A percentile compares a stretch with the other conserved stretches of the same genome.
These are phyloP conservation scores for Tragelaphus strepsiceros DNA, from an alignment of 2,113 vertebrate genomes.

Conservation along the genomic window DNA sequence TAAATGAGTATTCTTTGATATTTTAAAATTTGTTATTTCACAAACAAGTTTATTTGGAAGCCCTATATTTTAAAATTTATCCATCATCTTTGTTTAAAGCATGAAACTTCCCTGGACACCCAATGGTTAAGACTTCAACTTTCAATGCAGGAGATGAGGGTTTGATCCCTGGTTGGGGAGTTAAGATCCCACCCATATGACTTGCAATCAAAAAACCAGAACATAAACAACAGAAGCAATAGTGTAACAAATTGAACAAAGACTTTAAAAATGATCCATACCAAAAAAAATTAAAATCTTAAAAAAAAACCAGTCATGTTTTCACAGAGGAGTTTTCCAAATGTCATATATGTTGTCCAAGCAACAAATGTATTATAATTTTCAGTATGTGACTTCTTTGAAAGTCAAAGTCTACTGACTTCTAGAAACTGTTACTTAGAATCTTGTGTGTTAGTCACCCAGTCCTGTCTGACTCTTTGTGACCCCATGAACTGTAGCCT, in stretches of 20 bases:
- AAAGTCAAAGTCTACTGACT: too few relatives aligned
- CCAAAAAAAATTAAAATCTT: not conserved
- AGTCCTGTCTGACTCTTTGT: not conserved
- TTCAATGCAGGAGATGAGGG: not conserved
- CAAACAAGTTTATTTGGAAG: conserved; percentile 39
- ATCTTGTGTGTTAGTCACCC: not conserved
- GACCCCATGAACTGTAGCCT: not conserved
- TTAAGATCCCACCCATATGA: not conserved
- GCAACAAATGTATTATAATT: not conserved
- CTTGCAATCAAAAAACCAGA: not conserved
- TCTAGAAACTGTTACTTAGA: conserved; percentile 31
- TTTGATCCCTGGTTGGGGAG: not conserved
- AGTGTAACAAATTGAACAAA: not conserved
- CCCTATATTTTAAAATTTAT: not conserved
- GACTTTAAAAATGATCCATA: not conserved
- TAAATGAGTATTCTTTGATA: conserved; percentile 18
- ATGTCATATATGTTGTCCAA: conserved; percentile 20
- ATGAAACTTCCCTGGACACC: not conserved
- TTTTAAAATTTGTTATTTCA: conserved; percentile 29
- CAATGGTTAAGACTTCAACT: not conserved
- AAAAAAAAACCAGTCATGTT: not conserved
- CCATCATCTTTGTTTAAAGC: conserved; percentile 9
- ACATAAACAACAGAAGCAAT: not conserved
- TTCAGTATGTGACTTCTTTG: not conserved
- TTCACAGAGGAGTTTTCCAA: conserved; percentile 38